Conservation (phyloP, 1,140 invertebrate genomes). For the Eufriesea mexicana region DNA sequence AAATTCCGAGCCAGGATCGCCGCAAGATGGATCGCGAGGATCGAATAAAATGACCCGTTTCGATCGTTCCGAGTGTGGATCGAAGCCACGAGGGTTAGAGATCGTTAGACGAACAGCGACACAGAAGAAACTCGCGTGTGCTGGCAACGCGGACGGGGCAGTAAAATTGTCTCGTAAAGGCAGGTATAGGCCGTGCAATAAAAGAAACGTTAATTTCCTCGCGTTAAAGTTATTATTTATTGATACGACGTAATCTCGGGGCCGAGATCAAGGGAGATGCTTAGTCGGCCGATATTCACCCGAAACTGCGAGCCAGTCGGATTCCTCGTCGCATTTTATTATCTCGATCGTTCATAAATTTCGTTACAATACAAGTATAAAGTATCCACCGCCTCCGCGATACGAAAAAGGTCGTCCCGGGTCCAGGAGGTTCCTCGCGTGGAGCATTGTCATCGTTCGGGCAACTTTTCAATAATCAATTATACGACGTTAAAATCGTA, state of each 20-base stretch:
- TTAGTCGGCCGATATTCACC: conserved; percentile 68
- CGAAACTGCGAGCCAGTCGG: conserved; percentile 57
- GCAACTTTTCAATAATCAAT: conserved; percentile 47
- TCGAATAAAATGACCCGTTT: too few relatives aligned
- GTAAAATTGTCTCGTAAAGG: conserved; percentile 4
- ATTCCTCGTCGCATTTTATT: conserved; percentile 74
- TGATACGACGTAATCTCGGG: conserved; percentile 68
- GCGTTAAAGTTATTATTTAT: conserved; percentile 71
- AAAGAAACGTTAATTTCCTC: conserved; percentile 47
- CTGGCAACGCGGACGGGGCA: neutral
- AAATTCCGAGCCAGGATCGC: too few relatives aligned
- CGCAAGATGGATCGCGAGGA: too few relatives aligned
- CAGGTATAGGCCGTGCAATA: conserved; percentile 31
- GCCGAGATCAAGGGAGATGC: conserved; percentile 57
- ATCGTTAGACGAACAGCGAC: neutral
- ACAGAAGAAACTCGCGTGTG: neutral
- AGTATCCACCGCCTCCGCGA: conserved; percentile 62
- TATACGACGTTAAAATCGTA: conserved; percentile 42
- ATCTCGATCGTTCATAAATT: conserved; percentile 79
- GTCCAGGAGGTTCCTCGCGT: conserved; percentile 31
- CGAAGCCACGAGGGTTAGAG: neutral
- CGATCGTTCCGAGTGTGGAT: too few relatives aligned
- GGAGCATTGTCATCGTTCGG: conserved; percentile 51
- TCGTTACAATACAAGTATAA: conserved; percentile 73
- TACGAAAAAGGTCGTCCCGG: conserved; percentile 46